phyloP scores from a whole-genome alignment of 1,140 invertebrate genomes.

The Drosophila rufa region DNA sequence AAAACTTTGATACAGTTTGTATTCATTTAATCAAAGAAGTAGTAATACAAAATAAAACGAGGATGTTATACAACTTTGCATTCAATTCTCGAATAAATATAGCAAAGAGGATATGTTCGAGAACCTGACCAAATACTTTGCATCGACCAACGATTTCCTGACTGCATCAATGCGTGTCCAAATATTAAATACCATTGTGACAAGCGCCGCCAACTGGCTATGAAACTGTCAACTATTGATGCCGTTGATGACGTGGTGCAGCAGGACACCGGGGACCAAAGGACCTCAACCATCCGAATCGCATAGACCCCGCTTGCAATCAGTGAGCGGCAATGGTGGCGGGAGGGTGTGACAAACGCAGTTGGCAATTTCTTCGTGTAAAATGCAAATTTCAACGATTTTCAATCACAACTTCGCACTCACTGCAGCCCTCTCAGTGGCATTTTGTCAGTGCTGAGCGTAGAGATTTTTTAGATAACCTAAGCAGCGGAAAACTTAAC shows the following conservation, averaged over 20 bases:
- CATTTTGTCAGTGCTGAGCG: constrained; percentile 28
- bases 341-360: constrained; percentile 47
- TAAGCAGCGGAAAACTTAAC: too few relatives aligned
- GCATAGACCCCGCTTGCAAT: constrained; percentile 61
- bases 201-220: constrained; percentile 75
- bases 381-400: constrained; percentile 83
- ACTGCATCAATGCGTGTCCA: constrained; percentile 45
- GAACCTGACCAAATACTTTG: constrained; percentile 69
- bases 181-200: constrained; percentile 83
- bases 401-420: constrained; percentile 71
- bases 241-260: constrained; percentile 54
- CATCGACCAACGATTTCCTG: constrained; percentile 59
- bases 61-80: background rate
- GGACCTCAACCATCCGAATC: constrained; percentile 4
- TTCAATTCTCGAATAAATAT: background rate
- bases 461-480: background rate
- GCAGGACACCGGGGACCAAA: constrained; percentile 11
- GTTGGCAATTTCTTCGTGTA: constrained; percentile 78
- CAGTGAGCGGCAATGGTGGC: constrained; percentile 45
- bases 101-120: constrained; percentile 1
- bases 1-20: background rate
- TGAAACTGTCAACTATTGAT: constrained; percentile 80
- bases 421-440: constrained; percentile 4
- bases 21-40: background rate
- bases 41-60: background rate